Evolutionary conservation across 2,113 vertebrate genomes (phyloP).

Genomic region (Pterocles gutturalis): DNA sequence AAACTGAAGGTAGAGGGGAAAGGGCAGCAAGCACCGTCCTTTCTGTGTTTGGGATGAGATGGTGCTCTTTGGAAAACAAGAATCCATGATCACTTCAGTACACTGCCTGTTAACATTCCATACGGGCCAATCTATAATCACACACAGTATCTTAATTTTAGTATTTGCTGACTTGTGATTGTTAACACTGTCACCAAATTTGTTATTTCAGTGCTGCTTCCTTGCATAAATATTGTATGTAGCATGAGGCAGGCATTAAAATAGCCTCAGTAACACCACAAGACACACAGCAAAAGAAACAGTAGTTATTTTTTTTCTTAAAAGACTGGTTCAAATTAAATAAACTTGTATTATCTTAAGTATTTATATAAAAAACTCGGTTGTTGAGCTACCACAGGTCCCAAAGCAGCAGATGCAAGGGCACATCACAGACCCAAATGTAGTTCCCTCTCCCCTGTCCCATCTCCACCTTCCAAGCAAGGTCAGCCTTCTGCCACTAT

Average conservation of each 20-base stretch:
- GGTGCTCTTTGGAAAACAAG: background rate
- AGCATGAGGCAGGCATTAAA: background rate
- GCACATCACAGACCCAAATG: fast-evolving
- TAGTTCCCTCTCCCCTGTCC: background rate
- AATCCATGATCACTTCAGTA: background rate
- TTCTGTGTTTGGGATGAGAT: background rate
- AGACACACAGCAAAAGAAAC: background rate
- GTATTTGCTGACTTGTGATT: background rate
- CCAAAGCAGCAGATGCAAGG: background rate
- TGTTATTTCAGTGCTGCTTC: background rate
- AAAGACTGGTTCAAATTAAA: background rate
- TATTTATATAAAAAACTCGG: background rate
- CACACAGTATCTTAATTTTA: background rate
- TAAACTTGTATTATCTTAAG: background rate
- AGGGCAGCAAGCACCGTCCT: background rate
- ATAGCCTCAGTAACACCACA: background rate
- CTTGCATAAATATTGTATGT: background rate
- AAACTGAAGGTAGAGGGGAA: background rate
- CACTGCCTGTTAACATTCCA: background rate
- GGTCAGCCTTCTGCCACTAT: background rate
- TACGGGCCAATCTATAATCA: background rate
- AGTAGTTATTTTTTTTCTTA: background rate
- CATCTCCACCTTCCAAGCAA: background rate
- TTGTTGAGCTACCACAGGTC: background rate
- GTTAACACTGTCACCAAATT: background rate